These are phyloP conservation scores for Caretta caretta DNA, from an alignment of 2,113 vertebrate genomes.

Conservation along the genomic window DNA sequence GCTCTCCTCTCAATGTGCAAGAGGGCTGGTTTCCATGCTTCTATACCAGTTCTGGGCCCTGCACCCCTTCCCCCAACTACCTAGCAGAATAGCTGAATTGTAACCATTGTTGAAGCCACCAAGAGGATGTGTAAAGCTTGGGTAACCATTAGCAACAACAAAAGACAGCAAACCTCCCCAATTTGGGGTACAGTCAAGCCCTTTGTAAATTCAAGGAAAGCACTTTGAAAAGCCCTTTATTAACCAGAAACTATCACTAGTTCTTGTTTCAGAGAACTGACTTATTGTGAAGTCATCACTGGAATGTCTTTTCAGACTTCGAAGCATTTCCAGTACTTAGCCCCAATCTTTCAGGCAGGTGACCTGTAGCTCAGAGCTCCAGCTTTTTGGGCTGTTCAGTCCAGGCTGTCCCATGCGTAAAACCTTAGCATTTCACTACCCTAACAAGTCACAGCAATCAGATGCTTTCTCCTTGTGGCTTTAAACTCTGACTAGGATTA, in stretches of 20 bases:
- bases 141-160: constrained; percentile 19
- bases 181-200: constrained; percentile 32
- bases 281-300: constrained; percentile 65
- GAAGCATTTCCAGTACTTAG: constrained; percentile 53
- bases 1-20: neutral
- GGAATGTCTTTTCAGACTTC: constrained; percentile 49
- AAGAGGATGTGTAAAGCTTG: constrained; percentile 7
- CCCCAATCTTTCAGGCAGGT: constrained; percentile 49
- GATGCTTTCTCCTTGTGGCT: neutral
- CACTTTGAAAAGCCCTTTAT: constrained; percentile 41
- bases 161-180: constrained; percentile 42
- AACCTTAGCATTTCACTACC: constrained; percentile 15
- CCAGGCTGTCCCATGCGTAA: neutral
- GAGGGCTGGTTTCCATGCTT: neutral
- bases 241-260: constrained; percentile 54
- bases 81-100: neutral
- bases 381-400: neutral
- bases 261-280: constrained; percentile 41
- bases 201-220: constrained; percentile 50
- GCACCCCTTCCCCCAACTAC: neutral
- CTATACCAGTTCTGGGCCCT: neutral
- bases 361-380: neutral
- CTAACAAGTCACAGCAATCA: neutral
- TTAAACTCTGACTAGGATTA: neutral
- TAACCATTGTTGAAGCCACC: neutral